Evolutionary conservation across 2,888 invertebrate genomes (phyloP).

Genomic region (Caenorhabditis angaria): DNA sequence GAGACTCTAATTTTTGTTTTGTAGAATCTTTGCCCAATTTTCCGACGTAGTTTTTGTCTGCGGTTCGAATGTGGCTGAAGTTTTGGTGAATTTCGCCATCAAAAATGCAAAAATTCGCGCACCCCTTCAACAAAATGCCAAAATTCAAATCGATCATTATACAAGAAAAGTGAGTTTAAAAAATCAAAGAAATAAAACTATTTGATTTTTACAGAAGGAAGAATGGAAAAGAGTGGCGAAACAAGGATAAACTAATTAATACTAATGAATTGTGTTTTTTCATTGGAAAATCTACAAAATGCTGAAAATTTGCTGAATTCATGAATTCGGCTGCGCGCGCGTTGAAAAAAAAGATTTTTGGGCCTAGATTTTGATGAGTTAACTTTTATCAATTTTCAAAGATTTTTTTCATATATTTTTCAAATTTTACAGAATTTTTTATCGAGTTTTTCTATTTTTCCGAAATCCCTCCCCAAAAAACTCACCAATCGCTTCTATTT

Average conservation of each 20-base stretch:
- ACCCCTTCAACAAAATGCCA: not conserved
- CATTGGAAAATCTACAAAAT: no score
- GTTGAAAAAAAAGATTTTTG: no score
- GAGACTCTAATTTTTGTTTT: not conserved
- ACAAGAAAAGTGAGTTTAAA: not conserved
- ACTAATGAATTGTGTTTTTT: not conserved
- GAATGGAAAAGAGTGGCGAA: not conserved
- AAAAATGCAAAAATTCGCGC: not conserved
- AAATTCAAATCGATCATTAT: conserved; percentile 1
- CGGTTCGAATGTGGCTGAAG: not conserved
- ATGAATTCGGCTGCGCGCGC: no score
- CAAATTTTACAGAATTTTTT: no score
- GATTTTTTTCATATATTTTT: no score
- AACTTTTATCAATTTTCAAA: no score
- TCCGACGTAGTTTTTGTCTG: not conserved
- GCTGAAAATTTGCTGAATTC: no score
- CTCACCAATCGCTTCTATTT: no score
- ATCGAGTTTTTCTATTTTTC: no score
- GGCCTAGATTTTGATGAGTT: no score
- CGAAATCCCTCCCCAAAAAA: no score
- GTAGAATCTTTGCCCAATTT: not conserved
- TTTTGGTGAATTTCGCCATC: not conserved
- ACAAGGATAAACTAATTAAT: not conserved
- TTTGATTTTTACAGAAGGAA: not conserved
- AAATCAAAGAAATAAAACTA: not conserved